These are phyloP conservation scores for Emydoidea blandingii DNA, from an alignment of 2,797 vertebrate species.

Conservation along the genomic window DNA sequence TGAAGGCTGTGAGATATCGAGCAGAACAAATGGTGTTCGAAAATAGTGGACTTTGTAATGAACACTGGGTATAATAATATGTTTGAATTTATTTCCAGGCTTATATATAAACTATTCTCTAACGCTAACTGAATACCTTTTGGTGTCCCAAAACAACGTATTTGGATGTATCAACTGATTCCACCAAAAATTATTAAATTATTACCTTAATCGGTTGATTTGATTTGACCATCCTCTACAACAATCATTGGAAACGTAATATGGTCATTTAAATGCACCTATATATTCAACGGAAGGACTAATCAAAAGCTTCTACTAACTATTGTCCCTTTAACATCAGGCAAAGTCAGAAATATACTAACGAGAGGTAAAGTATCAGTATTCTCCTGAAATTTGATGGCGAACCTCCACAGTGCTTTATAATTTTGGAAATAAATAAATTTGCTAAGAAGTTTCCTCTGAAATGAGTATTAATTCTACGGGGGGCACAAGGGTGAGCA, in stretches of 20 bases:
- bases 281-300: background rate
- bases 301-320: background rate
- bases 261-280: slow-evolving; percentile 5
- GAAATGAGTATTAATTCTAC: slow-evolving; percentile 9
- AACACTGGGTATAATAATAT: slow-evolving; percentile 40
- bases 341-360: background rate
- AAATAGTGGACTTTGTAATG: slow-evolving; percentile 37
- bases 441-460: slow-evolving; percentile 27
- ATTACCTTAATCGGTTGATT: background rate
- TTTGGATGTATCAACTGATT: background rate
- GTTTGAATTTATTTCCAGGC: background rate
- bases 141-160: rapidly evolving
- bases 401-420: slow-evolving; percentile 4
- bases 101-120: background rate
- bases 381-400: background rate
- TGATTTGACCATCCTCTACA: background rate
- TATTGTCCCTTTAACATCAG: background rate
- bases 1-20: background rate
- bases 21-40: slow-evolving; percentile 44
- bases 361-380: background rate
- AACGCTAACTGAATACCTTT: background rate
- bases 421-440: slow-evolving; percentile 20
- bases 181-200: background rate
- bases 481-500: background rate
- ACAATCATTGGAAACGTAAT: background rate